Evolutionary conservation across 2,113 vertebrate genomes (phyloP), one percentile per base, ranked within the genome.

Genomic region (Rhea pennata): DNA sequence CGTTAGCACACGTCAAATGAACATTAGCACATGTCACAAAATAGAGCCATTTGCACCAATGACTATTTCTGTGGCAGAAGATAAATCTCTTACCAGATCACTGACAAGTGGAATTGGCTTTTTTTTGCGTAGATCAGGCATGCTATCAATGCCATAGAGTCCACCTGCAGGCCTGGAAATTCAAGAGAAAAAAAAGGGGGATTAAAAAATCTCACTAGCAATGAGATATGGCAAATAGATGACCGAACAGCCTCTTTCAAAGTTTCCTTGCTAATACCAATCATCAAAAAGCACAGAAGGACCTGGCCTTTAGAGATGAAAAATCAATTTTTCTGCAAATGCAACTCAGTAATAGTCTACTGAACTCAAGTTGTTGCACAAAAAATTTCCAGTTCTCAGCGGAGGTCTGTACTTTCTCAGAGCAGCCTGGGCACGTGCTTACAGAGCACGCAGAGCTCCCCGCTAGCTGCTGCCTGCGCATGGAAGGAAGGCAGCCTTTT

Each of bases 121-220:
- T 98, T 99, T 99, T 97, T 99, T 99, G 64, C 99, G 99, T 53
- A 99, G 98, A 95, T 99, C 99, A 1, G 99, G 99, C 99, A 99
- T 99, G 96, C 99, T 99, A 94, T 99, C 99, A 6, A 99, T 99
- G 90, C 99, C 99, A 97, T 99, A 99, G 86, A 99, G 98, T 50
- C 99, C 99, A 82, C 99, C 98, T 33, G 98, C 99, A 62, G 98
- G 98, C 96, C 99, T 99, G 78, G 53, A 97, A 87, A 88, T 54
- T 95, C 24, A 97, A 58, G 65, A 66, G 19, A 10, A 40, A 26
- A 65, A 81, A 48, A 59, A 6, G n/a, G 22, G 1, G 23, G 1
- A 29, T 89, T 53, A 46, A 74, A 59, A 31, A 78, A 53, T 74
- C 27, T 53, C 50, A 83, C 10, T 16, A 65, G 27, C 14, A 79